phyloP scores from a whole-genome alignment of 35 echinoderm and acorn worm genomes.

The Lytechinus variegatus region DNA sequence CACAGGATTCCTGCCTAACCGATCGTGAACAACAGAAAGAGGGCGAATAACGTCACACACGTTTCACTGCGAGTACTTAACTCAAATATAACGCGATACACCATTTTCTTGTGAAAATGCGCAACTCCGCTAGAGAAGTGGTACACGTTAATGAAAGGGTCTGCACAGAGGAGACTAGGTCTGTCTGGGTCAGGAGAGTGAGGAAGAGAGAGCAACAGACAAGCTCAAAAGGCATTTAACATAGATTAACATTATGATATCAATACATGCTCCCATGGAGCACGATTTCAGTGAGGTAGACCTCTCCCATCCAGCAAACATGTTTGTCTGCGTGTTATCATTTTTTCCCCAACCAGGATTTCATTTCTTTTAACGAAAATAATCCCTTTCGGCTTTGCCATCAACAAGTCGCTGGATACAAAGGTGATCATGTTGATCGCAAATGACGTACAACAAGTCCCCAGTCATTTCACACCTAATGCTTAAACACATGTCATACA shows the following conservation, averaged over 20 bases:
- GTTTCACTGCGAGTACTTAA: neutral
- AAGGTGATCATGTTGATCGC: neutral
- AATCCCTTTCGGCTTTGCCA: neutral
- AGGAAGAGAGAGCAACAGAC: neutral
- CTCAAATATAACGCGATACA: neutral
- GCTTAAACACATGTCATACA: neutral
- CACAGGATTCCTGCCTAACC: neutral
- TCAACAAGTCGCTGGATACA: neutral
- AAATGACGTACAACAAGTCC: neutral
- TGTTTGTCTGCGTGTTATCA: neutral
- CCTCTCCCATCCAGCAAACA: neutral
- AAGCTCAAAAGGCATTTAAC: conserved; percentile 7
- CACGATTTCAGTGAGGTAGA: neutral
- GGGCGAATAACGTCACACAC: neutral
- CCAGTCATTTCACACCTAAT: neutral
- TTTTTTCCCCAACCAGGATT: neutral
- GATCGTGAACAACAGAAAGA: neutral
- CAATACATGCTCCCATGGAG: neutral
- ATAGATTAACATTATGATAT: conserved; percentile 11
- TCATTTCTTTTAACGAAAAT: neutral
- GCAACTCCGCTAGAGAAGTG: neutral
- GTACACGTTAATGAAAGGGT: neutral
- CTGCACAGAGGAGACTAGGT: neutral
- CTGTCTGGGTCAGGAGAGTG: neutral
- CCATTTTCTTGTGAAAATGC: neutral